phyloP scores from a whole-genome alignment of 2,888 invertebrate species.

The Cephus nigrinus region DNA sequence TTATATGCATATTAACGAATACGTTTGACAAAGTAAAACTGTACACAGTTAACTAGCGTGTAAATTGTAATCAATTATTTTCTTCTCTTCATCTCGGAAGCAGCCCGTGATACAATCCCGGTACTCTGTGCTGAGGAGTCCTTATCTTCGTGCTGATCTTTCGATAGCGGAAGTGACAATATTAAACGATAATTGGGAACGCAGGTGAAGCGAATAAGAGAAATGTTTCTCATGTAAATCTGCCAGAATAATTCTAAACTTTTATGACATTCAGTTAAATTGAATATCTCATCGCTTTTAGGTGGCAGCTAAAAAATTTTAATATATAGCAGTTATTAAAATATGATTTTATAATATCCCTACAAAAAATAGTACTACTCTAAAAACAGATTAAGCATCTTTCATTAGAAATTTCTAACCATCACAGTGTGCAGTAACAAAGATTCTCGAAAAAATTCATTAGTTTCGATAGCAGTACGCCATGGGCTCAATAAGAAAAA shows the following conservation, averaged over 20 bases:
- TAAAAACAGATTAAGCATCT: not conserved
- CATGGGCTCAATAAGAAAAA: slow-evolving; percentile 48
- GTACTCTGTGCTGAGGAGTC: not conserved
- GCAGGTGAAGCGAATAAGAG: slow-evolving; percentile 45
- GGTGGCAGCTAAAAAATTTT: slow-evolving; percentile 48
- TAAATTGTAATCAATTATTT: not conserved
- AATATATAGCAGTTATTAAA: not conserved
- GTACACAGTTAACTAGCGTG: not conserved
- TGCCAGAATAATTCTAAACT: slow-evolving; percentile 45
- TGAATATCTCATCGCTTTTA: slow-evolving; percentile 49
- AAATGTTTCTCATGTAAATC: slow-evolving; percentile 50
- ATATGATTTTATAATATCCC: not conserved
- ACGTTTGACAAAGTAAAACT: not conserved
- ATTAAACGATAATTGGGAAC: slow-evolving; percentile 45
- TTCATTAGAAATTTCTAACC: slow-evolving; percentile 37
- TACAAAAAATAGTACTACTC: not conserved
- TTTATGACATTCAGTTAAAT: slow-evolving; percentile 39
- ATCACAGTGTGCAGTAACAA: slow-evolving; percentile 44
- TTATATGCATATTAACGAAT: not conserved
- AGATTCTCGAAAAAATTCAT: slow-evolving; percentile 45
- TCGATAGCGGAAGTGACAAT: slow-evolving; percentile 15
- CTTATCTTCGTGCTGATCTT: not conserved
- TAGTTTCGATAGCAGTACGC: slow-evolving; percentile 44
- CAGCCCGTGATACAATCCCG: not conserved
- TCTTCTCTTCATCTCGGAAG: not conserved